phyloP scores from a whole-genome alignment of 1,140 invertebrate species.

The Meteorus sp. region DNA sequence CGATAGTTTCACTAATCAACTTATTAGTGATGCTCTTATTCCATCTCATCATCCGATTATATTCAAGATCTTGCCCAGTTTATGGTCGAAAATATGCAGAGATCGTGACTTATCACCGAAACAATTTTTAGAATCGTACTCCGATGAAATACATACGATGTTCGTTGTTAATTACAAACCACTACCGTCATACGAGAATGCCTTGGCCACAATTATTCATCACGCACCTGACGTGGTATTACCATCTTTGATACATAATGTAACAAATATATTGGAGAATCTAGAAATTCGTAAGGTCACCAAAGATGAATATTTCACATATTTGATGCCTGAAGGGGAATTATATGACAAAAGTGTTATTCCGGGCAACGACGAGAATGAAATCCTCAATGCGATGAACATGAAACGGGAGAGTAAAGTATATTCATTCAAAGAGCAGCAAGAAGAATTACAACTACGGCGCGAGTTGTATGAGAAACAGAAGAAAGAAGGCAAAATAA shows the following conservation, averaged over 20 bases:
- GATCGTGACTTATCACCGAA: constrained; percentile 62
- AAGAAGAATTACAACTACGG: constrained; percentile 89
- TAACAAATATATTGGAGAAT: constrained; percentile 66
- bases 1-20: constrained; percentile 42
- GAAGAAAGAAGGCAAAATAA: constrained; percentile 79
- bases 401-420: constrained; percentile 95
- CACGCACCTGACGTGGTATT: constrained; percentile 69
- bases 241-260: constrained; percentile 61
- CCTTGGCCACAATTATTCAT: constrained; percentile 66
- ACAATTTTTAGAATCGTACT: constrained; percentile 61
- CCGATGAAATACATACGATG: constrained; percentile 62
- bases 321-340: constrained; percentile 83
- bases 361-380: constrained; percentile 71
- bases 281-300: constrained; percentile 73
- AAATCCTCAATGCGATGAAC: constrained; percentile 73
- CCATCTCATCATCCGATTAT: constrained; percentile 71
- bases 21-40: constrained; percentile 62
- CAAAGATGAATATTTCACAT: constrained; percentile 88
- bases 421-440: constrained; percentile 96
- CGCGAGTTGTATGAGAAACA: constrained; percentile 91
- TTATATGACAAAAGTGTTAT: constrained; percentile 90
- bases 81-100: constrained; percentile 68
- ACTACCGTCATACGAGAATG: constrained; percentile 64
- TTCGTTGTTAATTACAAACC: constrained; percentile 66
- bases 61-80: constrained; percentile 55